Conservation (phyloP, 2,888 invertebrate species). For the Gonocerus acuteangulatus region DNA sequence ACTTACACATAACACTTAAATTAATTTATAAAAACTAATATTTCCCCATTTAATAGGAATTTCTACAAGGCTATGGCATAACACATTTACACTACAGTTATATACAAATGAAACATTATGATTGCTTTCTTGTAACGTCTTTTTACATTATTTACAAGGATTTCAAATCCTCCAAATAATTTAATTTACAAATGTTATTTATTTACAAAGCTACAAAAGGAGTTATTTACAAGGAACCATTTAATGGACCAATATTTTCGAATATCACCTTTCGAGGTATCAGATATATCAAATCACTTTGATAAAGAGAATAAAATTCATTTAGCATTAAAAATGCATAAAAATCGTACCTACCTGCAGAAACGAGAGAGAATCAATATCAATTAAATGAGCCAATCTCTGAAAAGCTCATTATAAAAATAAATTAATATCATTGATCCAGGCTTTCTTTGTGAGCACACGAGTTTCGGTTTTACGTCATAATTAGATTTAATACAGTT, state of each 20-base stretch:
- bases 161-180: neutral
- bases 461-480: too few relatives aligned
- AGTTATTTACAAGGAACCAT: conserved; percentile 23
- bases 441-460: too few relatives aligned
- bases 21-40: conserved; percentile 24
- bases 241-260: conserved; percentile 19
- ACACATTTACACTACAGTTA: conserved; percentile 14
- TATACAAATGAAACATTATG: conserved; percentile 15
- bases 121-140: conserved; percentile 7
- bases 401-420: too few relatives aligned
- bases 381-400: too few relatives aligned
- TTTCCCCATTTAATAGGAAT: conserved; percentile 8
- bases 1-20: too few relatives aligned
- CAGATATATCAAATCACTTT: neutral
- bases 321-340: too few relatives aligned
- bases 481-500: neutral
- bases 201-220: neutral
- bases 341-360: too few relatives aligned
- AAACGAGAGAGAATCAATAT: too few relatives aligned
- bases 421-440: too few relatives aligned
- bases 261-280: conserved; percentile 14
- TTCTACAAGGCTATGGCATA: conserved; percentile 18
- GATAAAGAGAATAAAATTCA: too few relatives aligned
- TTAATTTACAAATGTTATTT: neutral
- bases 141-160: conserved; percentile 17